phyloP scores from a whole-genome alignment of 2,888 invertebrate genomes.

The Zygogramma bicolorata region DNA sequence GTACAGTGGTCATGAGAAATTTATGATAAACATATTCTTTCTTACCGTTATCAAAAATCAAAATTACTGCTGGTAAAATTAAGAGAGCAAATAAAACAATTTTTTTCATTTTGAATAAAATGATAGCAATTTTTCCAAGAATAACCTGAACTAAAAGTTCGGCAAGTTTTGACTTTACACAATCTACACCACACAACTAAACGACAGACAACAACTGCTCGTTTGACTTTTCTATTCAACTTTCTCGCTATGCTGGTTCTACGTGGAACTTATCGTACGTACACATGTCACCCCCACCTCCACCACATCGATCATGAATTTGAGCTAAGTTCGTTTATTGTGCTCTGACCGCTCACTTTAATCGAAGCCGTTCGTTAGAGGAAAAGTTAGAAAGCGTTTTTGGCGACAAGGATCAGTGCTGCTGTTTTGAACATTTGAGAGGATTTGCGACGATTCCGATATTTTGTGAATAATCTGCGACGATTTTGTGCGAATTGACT shows the following conservation, averaged over 20 bases:
- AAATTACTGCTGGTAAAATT: slow-evolving; percentile 79
- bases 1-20: background rate
- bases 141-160: slow-evolving; percentile 18
- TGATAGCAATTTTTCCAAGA: slow-evolving; percentile 12
- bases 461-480: too few relatives aligned
- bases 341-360: too few relatives aligned
- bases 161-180: background rate
- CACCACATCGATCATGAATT: too few relatives aligned
- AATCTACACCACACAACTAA: slow-evolving; percentile 1
- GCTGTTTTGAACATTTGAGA: too few relatives aligned
- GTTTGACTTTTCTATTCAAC: slow-evolving; percentile 16
- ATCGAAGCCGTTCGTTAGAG: too few relatives aligned
- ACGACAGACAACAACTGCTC: slow-evolving; percentile 17
- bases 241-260: slow-evolving; percentile 53
- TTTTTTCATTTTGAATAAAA: slow-evolving; percentile 72
- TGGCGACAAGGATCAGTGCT: too few relatives aligned
- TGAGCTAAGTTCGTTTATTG: too few relatives aligned
- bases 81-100: slow-evolving; percentile 75
- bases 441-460: too few relatives aligned
- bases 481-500: too few relatives aligned
- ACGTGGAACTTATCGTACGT: slow-evolving; percentile 63
- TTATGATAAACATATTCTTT: slow-evolving; percentile 47
- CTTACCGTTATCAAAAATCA: slow-evolving; percentile 81
- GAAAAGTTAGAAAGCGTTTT: too few relatives aligned
- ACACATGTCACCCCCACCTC: slow-evolving; percentile 63